Evolutionary conservation across 2,113 vertebrate species (phyloP).

Genomic region (Microtus oregoni): DNA sequence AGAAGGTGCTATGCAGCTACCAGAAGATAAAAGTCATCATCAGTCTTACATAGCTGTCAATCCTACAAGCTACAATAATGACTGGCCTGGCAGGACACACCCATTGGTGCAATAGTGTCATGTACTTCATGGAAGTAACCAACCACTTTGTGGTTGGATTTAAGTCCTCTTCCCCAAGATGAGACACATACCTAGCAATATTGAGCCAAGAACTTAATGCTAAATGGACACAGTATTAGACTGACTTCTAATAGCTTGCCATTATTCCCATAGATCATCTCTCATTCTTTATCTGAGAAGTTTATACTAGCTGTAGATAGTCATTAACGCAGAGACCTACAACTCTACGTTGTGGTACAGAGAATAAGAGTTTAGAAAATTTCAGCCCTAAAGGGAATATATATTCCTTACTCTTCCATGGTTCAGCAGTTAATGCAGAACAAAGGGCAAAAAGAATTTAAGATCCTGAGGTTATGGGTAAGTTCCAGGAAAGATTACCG

Average conservation of each 20-base stretch:
- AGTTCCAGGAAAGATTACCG: background rate
- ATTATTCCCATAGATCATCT: background rate
- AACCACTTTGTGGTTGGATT: background rate
- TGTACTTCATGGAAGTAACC: too few species aligned
- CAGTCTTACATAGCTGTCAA: background rate
- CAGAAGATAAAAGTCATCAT: background rate
- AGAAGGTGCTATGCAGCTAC: background rate
- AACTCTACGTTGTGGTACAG: background rate
- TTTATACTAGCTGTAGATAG: too few species aligned
- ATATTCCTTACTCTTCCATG: background rate
- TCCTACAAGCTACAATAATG: too few species aligned
- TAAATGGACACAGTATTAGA: background rate
- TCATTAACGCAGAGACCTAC: background rate
- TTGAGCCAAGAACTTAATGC: background rate
- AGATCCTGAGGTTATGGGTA: background rate
- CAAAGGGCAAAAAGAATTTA: background rate
- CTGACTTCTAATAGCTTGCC: background rate
- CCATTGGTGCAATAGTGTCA: background rate
- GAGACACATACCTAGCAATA: background rate
- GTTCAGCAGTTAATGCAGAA: background rate
- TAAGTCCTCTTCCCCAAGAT: background rate
- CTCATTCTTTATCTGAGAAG: background rate
- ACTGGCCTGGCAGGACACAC: background rate
- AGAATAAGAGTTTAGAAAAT: background rate
- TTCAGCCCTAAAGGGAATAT: background rate